Evolutionary conservation across 1,140 invertebrate genomes (phyloP).

Genomic region (Orchestia grillus): DNA sequence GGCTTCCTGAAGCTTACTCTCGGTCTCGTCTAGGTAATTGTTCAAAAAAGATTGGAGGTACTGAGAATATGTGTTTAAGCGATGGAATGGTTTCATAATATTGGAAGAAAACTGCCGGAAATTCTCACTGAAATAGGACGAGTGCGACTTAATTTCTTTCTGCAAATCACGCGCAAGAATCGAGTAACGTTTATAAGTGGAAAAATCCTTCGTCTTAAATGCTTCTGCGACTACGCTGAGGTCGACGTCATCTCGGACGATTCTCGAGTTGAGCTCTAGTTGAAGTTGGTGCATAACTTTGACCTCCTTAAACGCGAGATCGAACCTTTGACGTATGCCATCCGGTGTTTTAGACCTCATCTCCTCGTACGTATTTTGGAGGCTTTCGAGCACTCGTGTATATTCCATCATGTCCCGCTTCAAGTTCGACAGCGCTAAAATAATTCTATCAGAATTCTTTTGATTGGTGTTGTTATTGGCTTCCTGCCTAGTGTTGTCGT

Average conservation of each 20-base stretch:
- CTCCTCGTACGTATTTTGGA: constrained; percentile 1
- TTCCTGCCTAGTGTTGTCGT: background rate
- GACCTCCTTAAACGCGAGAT: constrained; percentile 8
- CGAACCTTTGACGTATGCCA: constrained; percentile 32
- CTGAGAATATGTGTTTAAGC: constrained; percentile 23
- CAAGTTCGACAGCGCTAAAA: background rate
- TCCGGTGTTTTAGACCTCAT: constrained; percentile 18
- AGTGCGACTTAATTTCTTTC: constrained; percentile 37
- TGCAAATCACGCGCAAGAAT: background rate
- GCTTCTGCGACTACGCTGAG: background rate
- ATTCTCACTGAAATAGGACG: constrained; percentile 10
- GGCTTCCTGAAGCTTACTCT: constrained; percentile 10
- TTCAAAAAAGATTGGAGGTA: constrained; percentile 10
- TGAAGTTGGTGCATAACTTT: constrained; percentile 23
- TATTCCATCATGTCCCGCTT: constrained; percentile 1
- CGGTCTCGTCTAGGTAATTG: constrained; percentile 1
- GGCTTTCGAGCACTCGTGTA: background rate
- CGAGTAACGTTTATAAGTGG: constrained; percentile 38
- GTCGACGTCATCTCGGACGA: background rate
- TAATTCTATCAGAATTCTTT: constrained; percentile 24
- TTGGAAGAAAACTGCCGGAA: background rate
- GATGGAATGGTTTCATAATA: constrained; percentile 22
- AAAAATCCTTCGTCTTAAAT: background rate
- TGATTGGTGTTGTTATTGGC: constrained; percentile 2
- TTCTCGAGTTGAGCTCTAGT: background rate